Evolutionary conservation across 92 coral and sea anemone species (phyloP), one percentile per base, ranked within the genome.

Genomic region (Muricea muricata): DNA sequence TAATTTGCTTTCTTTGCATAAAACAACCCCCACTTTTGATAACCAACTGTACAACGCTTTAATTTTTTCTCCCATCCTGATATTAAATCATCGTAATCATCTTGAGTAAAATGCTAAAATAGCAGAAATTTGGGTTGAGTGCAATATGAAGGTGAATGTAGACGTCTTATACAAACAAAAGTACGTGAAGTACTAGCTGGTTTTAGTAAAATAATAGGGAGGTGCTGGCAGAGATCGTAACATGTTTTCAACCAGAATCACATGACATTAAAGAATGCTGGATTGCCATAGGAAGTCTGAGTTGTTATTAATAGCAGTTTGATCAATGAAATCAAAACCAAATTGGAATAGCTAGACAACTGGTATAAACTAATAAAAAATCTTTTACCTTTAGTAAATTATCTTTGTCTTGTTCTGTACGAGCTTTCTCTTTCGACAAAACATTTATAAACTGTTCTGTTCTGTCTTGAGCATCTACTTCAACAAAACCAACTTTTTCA

Each of bases 11-110:
- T 97, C 81, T 73, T 82, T 42, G 91, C 99, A 68, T 90, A 91
- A 66, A 97, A 87, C 45, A 93, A 86, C 0, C 97, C 99, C 99
- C 99, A 97, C 54, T 92, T 97, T 73, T 94, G 99, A 57, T 97
- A 97, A 28, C 94, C 99, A 48, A 86, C 89, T 26, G 72, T 89
- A 75, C 98, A 93, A 71, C 99, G 91, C 13, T 78, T 93, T 31
- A 93, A 71, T 63, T 97, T 97, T 40, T 74, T 85, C 24, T 85
- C 91, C 99, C 99, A 97, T 81, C 97, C 98, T 6, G 73, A 82
- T 31, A 93, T 82, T 2, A 92, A 87, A 65, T 86, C 89, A 71
- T 97, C 92, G 61, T 92, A 93, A 69, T 97, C 99, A 17, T 90
- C 93, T 33, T 81, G 60, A 37, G 91, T 73, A 39, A 92, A 93